These are phyloP conservation scores for Augiades crinisus DNA, from an alignment of 2,888 invertebrate species.

Conservation along the genomic window DNA sequence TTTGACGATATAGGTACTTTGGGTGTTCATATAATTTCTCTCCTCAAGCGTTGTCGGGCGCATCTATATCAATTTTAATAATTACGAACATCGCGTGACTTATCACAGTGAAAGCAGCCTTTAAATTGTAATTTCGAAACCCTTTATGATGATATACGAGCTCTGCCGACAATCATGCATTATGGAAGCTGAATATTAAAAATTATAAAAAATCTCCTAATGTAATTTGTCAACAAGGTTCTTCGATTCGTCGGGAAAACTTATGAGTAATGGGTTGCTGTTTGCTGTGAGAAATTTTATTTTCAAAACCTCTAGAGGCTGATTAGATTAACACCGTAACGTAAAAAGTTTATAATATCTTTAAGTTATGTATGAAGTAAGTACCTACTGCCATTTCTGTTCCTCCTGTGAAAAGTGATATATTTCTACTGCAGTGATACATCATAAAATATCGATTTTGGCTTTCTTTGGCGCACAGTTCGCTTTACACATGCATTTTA, in stretches of 20 bases:
- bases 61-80: conserved; percentile 27
- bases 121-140: conserved; percentile 59
- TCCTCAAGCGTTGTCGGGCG: conserved; percentile 1
- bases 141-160: conserved; percentile 51
- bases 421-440: no score
- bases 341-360: no score
- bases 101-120: conserved; percentile 59
- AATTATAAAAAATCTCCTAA: conserved; percentile 39
- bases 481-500: no score
- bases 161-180: conserved; percentile 37
- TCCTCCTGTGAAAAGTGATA: no score
- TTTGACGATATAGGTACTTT: no score
- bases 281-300: not conserved
- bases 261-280: not conserved
- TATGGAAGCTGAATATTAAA: conserved; percentile 54
- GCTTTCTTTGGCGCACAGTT: no score
- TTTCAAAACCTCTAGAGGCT: no score
- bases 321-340: no score
- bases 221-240: conserved; percentile 16
- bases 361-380: no score
- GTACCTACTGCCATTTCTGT: no score
- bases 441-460: no score
- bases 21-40: not conserved
- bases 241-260: not conserved
- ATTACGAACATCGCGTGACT: conserved; percentile 55